Conservation (phyloP, 2,797 vertebrate species). For the Benthosema pterotum region DNA sequence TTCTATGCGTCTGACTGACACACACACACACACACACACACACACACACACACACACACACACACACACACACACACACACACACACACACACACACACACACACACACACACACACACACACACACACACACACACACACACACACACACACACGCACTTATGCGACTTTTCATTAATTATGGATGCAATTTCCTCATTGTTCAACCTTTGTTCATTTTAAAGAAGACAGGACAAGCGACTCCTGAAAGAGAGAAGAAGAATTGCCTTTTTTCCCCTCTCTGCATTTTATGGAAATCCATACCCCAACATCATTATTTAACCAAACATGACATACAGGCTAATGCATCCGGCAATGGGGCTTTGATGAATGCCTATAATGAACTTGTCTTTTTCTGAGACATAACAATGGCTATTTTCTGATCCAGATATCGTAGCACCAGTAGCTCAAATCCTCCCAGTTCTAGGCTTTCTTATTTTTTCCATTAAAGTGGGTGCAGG, state of each 20-base stretch:
- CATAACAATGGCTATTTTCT: constrained; percentile 38
- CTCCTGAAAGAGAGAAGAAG: constrained; percentile 24
- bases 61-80: too few species aligned
- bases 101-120: constrained; percentile 51
- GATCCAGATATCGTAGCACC: constrained; percentile 41
- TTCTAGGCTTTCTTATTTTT: neutral
- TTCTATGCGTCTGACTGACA: constrained; percentile 47
- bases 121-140: constrained; percentile 51
- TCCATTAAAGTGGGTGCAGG: constrained; percentile 12
- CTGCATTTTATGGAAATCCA: constrained; percentile 53
- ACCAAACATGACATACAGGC: constrained; percentile 41
- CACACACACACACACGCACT: constrained; percentile 50
- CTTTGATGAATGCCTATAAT: constrained; percentile 58
- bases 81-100: constrained; percentile 39
- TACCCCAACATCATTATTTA: constrained; percentile 56
- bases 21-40: constrained; percentile 11
- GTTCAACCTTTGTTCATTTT: constrained; percentile 50
- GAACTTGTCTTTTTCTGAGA: constrained; percentile 48
- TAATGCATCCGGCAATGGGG: constrained; percentile 50
- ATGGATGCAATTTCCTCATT: constrained; percentile 64
- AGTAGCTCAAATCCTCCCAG: constrained; percentile 15
- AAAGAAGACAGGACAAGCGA: constrained; percentile 43
- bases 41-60: too few species aligned
- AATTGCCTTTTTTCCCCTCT: constrained; percentile 15
- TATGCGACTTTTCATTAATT: constrained; percentile 67